phyloP scores from a whole-genome alignment of 2,888 invertebrate genomes.

The Heterodera filipjevi region DNA sequence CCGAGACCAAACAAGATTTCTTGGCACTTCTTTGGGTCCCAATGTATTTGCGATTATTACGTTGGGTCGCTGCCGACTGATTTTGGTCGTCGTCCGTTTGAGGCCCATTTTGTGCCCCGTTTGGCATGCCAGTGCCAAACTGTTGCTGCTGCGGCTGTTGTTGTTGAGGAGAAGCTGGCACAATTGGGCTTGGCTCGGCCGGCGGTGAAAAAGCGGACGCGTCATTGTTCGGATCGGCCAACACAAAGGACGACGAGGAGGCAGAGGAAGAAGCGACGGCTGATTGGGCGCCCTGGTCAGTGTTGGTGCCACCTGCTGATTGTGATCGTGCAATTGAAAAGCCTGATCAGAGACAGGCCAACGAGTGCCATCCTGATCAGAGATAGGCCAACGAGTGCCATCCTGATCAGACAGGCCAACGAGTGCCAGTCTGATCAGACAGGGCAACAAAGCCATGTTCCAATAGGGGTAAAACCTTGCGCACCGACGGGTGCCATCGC shows the following conservation, averaged over 20 bases:
- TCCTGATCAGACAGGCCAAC: too few species aligned
- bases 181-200: conserved; percentile 19
- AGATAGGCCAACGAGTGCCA: too few species aligned
- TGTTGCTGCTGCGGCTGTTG: background rate
- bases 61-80: background rate
- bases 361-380: too few species aligned
- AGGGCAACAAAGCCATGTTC: too few species aligned
- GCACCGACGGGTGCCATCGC: too few species aligned
- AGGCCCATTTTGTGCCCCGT: background rate
- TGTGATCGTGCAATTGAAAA: too few species aligned
- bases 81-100: background rate
- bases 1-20: too few species aligned
- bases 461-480: too few species aligned
- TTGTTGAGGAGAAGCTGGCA: background rate
- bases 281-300: background rate
- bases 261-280: background rate
- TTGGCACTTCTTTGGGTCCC: too few species aligned
- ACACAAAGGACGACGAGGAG: conserved; percentile 22
- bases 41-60: too few species aligned
- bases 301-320: background rate
- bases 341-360: too few species aligned
- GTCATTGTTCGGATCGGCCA: conserved; percentile 21
- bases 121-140: background rate
- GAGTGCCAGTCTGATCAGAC: too few species aligned
- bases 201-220: conserved; percentile 12